Conservation (phyloP, 2,888 invertebrate species). For the Drosophila koepferae region DNA sequence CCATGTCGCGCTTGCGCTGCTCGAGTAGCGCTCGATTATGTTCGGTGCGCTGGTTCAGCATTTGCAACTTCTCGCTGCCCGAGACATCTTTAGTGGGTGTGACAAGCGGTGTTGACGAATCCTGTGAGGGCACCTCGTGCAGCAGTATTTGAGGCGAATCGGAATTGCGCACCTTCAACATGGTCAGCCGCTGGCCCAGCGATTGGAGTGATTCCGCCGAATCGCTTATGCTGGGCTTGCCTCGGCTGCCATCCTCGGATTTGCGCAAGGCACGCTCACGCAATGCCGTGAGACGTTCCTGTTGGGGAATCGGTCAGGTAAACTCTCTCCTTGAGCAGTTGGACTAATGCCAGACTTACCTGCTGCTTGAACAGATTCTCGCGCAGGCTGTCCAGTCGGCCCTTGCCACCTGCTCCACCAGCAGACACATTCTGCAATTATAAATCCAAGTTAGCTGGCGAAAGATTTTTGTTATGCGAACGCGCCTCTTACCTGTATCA, state of each 20-base stretch:
- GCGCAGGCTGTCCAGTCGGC: slow-evolving; percentile 60
- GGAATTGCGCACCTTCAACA: slow-evolving; percentile 24
- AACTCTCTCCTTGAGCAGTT: background rate
- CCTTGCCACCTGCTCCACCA: slow-evolving; percentile 46
- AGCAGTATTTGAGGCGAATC: background rate
- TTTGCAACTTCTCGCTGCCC: slow-evolving; percentile 86
- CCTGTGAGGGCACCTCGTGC: slow-evolving; percentile 11
- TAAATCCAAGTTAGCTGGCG: background rate
- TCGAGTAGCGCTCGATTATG: slow-evolving; percentile 86
- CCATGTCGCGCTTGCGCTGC: slow-evolving; percentile 86
- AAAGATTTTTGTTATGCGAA: background rate
- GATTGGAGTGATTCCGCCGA: slow-evolving; percentile 63
- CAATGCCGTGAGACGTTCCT: slow-evolving; percentile 64
- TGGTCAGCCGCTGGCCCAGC: slow-evolving; percentile 46
- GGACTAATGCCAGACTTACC: slow-evolving; percentile 29
- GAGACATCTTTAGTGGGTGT: slow-evolving; percentile 62
- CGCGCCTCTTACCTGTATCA: slow-evolving; percentile 43
- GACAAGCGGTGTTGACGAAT: slow-evolving; percentile 50
- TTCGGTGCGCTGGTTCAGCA: slow-evolving; percentile 86
- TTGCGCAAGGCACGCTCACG: slow-evolving; percentile 62
- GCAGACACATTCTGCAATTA: slow-evolving; percentile 1
- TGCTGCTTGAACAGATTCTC: slow-evolving; percentile 68
- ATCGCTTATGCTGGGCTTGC: slow-evolving; percentile 49
- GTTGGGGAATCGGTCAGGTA: background rate
- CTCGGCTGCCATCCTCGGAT: slow-evolving; percentile 37